These are phyloP conservation scores for Phortica variegata DNA, from an alignment of 1,140 invertebrate genomes.

Conservation along the genomic window DNA sequence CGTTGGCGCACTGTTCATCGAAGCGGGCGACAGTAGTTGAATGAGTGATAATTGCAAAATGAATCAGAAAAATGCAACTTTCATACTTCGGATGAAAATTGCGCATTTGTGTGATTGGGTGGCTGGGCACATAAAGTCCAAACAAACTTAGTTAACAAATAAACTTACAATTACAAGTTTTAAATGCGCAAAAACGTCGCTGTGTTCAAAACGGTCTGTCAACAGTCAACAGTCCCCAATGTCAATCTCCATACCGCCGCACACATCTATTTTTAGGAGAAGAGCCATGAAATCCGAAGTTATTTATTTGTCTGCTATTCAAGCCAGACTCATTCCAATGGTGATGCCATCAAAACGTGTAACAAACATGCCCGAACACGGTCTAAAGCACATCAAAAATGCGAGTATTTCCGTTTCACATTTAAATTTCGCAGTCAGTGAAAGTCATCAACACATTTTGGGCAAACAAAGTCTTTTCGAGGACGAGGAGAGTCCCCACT, in stretches of 20 bases:
- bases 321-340: background rate
- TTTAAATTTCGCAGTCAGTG: slow-evolving; percentile 54
- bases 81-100: too few relatives aligned
- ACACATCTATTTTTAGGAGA: too few relatives aligned
- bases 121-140: too few relatives aligned
- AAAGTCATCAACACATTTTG: slow-evolving; percentile 50
- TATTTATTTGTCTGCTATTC: slow-evolving; percentile 47
- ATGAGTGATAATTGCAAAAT: background rate
- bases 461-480: slow-evolving; percentile 9
- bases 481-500: background rate
- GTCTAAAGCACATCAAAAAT: slow-evolving; percentile 8
- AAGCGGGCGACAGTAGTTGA: background rate
- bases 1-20: background rate
- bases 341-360: background rate
- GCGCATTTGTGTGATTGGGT: too few relatives aligned
- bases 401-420: slow-evolving; percentile 52
- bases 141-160: too few relatives aligned
- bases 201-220: slow-evolving; percentile 1
- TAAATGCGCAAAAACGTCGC: slow-evolving; percentile 27
- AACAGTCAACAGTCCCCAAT: slow-evolving; percentile 21
- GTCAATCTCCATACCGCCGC: slow-evolving; percentile 45
- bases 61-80: background rate
- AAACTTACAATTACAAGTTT: slow-evolving; percentile 41
- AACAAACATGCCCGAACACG: background rate
- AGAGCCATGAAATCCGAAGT: slow-evolving; percentile 42